Evolutionary conservation across 2,888 invertebrate species (phyloP), one percentile per base, ranked within the genome.

Genomic region (Caenorhabditis drosophilae): DNA sequence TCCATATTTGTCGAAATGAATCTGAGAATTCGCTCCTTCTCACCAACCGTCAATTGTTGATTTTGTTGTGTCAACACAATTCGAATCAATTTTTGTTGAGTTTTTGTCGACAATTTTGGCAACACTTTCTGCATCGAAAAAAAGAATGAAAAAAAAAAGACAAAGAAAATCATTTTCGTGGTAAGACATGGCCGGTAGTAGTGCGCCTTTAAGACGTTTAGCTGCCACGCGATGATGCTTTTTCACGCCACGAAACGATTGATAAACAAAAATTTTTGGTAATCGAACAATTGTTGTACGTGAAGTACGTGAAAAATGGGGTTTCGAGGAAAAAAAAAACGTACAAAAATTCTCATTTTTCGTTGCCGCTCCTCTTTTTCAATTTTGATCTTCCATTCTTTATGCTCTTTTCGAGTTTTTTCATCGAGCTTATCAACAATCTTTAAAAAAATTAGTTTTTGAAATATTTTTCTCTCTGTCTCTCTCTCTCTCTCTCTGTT

Each of bases 11-110:
- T 40, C 6, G 64, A 53, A 20, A 66, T 66, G 34, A 59, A 59
- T n/a, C 52, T 38, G 25, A 66, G 34, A 41, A 59, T 66, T 34
- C 64, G 55, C 35, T 66, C 55, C 52, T 66, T 66, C 23, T 66
- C 64, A 1, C 64, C 59, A 9, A 59, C 51, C 0, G 64, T 57
- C 23, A 66, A 23, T 20, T 55, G 55, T 36, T 59, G 50, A 48
- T 66, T 66, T 40, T 66, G 64, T 55, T 66, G 64, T 1, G 59
- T 59, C 64, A 66, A 59, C 44, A 66, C 59, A 20, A 66, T 66
- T 44, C 64, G 59, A 35, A 66, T 59, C 22, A 66, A 44, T 44
- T 56, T 59, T 40, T 66, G 64, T 41, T 66, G 64, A 4, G 64
- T 59, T 48, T 31, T 36, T 4, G 52, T 66, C 6, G 64, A 66